Base-by-base conservation (phyloP, 2,113 vertebrate species). In the Oreochromis spilurus region DNA sequence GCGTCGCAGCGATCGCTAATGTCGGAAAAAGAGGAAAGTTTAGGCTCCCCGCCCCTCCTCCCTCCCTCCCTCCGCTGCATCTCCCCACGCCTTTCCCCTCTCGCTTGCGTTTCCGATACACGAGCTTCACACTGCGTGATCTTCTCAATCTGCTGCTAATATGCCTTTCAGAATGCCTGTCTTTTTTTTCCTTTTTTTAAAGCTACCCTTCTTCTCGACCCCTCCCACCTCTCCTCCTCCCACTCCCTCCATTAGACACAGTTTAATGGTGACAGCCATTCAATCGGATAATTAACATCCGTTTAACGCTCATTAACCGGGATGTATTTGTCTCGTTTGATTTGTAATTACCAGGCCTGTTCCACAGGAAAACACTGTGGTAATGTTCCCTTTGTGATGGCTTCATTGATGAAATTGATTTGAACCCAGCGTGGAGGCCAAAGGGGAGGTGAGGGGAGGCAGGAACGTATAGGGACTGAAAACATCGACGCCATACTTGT, bases 211-310 rank as follows among this genome's bases (percentile, higher is more conserved):
- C 83, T 72, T 82, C 34, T 60, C 53, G 5, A 14, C 58, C 52
- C 75, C 43, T 29, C 55, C 31, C 36, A 19, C 79, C 7, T 8
- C 40, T 26, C 58, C 55, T 60, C 85, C 83, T 26, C 86, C 70
- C 70, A 40, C 87, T 84, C 82, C 38, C 53, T 91, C 93, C 92
- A 94, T 96, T 94, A 96, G 93, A 91, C 93, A 91, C 80, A 90
- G 91, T 95, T 93, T 94, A 91, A 94, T 93, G 89, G 93, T 95
- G 94, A 96, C 95, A 96, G 95, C 91, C 94, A 94, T 95, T 96
- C 93, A 96, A 95, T 96, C 94, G 95, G 94, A 95, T 96, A 96
- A 96, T 96, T 96, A 96, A 93, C 92, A 93, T 90, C 92, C 88
- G 88, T 95, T 96, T 95, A 96, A 94, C 92, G 92, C 93, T 96